Evolutionary conservation across 2,888 invertebrate species (phyloP).

Genomic region (Pinctada fucata): DNA sequence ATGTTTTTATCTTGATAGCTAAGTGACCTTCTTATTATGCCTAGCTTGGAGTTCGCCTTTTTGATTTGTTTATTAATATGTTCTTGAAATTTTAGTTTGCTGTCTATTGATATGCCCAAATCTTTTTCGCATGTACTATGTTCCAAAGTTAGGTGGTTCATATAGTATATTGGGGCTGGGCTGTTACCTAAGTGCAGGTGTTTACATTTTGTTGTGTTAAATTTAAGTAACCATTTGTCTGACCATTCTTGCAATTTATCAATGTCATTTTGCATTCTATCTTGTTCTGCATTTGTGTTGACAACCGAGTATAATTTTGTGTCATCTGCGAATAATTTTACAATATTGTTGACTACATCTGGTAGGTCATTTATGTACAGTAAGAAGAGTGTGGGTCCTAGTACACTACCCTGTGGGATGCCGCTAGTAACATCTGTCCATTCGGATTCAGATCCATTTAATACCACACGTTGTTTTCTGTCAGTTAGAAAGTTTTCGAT

Average conservation of each 20-base stretch:
- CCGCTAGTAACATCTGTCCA: conserved; percentile 20
- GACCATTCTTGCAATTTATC: conserved; percentile 1
- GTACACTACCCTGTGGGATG: conserved; percentile 25
- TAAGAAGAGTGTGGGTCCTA: conserved; percentile 13
- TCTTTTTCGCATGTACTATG: conserved; percentile 13
- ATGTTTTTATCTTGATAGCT: background rate
- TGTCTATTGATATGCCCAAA: conserved; percentile 14
- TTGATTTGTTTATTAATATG: conserved; percentile 1
- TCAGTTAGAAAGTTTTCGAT: conserved; percentile 13
- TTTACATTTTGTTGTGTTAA: conserved; percentile 6
- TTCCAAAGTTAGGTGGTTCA: background rate
- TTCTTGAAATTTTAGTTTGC: conserved; percentile 7
- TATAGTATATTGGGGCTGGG: background rate
- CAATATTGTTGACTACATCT: background rate
- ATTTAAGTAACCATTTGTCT: conserved; percentile 4
- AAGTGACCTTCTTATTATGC: conserved; percentile 2
- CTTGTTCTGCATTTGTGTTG: background rate
- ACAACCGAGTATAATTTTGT: background rate
- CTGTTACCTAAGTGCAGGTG: conserved; percentile 2
- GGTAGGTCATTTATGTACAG: background rate
- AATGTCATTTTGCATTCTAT: background rate
- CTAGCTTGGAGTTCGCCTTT: conserved; percentile 11
- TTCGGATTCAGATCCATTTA: conserved; percentile 8
- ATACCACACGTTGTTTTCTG: conserved; percentile 17
- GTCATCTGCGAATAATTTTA: background rate